phyloP scores from a whole-genome alignment of 2,888 invertebrate species.

The Anodontia alba region DNA sequence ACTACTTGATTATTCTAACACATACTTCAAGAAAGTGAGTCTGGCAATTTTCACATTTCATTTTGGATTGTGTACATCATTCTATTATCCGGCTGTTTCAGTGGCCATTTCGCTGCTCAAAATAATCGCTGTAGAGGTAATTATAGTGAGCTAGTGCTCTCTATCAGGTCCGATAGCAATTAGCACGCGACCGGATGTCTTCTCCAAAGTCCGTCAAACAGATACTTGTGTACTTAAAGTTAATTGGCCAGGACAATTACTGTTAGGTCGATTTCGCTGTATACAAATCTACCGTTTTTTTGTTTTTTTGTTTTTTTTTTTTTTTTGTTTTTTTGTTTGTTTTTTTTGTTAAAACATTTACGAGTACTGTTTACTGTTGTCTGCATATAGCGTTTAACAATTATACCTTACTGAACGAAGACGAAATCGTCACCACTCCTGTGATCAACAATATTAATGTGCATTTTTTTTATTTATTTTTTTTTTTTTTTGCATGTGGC shows the following conservation, averaged over 20 bases:
- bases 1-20: conserved; percentile 9
- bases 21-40: conserved; percentile 21
- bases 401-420: too few species aligned
- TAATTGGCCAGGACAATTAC: conserved; percentile 27
- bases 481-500: too few species aligned
- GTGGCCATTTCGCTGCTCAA: conserved; percentile 25
- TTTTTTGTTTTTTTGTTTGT: too few species aligned
- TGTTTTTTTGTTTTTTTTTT: too few species aligned
- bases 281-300: conserved; percentile 32
- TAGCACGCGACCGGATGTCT: conserved; percentile 37
- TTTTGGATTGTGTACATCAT: conserved; percentile 30
- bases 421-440: too few species aligned
- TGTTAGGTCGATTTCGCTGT: conserved; percentile 15
- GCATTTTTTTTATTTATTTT: too few species aligned
- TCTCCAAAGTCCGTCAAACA: conserved; percentile 23
- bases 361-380: not conserved
- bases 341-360: not conserved
- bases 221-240: conserved; percentile 17
- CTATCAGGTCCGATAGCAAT: conserved; percentile 45
- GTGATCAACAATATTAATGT: too few species aligned
- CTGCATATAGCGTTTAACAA: too few species aligned
- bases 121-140: conserved; percentile 33
- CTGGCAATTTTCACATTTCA: conserved; percentile 37
- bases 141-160: conserved; percentile 24
- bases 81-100: conserved; percentile 22